These are phyloP conservation scores for Megalops atlanticus DNA, from an alignment of 2,113 vertebrate genomes.

Conservation along the genomic window DNA sequence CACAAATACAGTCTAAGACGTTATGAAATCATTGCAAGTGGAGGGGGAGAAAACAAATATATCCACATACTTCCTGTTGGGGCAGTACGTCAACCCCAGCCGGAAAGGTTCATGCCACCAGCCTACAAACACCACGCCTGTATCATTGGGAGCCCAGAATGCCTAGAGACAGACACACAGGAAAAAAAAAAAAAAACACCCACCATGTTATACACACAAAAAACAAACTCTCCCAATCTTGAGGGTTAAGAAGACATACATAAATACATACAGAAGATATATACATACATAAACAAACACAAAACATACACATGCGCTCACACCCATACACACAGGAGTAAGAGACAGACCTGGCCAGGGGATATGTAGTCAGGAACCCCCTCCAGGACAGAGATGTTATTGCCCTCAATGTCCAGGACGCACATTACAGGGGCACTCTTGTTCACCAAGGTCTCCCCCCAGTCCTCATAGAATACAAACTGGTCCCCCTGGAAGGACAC, in stretches of 20 bases:
- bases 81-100: conserved; percentile 82
- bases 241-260: not conserved
- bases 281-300: not conserved
- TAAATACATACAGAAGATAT: not conserved
- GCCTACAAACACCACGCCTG: conserved; percentile 86
- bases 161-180: conserved; percentile 69
- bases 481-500: conserved; percentile 75
- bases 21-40: not conserved
- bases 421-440: conserved; percentile 84
- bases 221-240: not conserved
- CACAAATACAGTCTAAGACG: not conserved
- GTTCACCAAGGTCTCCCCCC: conserved; percentile 82
- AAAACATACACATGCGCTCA: not conserved
- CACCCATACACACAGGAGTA: not conserved
- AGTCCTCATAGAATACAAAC: conserved; percentile 86
- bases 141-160: conserved; percentile 89
- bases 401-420: conserved; percentile 81
- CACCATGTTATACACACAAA: not conserved
- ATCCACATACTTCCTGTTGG: conserved; percentile 82
- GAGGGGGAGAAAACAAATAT: not conserved
- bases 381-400: conserved; percentile 83
- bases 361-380: conserved; percentile 84
- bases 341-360: conserved; percentile 83
- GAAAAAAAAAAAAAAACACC: not conserved
- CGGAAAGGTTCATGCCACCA: conserved; percentile 90